Base-by-base conservation (phyloP, 1,140 invertebrate species). In the Neodiprion virginianus region DNA sequence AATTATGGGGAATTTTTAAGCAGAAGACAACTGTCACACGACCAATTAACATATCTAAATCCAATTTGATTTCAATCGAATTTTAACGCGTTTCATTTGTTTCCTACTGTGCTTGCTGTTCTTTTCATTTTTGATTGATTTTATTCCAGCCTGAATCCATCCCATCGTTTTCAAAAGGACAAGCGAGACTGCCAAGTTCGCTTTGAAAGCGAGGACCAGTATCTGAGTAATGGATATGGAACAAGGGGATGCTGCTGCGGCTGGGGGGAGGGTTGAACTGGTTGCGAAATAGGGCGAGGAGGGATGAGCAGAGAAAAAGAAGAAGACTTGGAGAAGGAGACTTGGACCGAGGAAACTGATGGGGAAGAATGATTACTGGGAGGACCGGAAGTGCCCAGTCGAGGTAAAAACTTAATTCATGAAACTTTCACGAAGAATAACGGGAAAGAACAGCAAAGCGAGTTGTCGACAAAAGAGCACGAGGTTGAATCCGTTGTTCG, bases 41-140 rank as follows among this genome's bases (percentile, higher is more conserved):
- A 40, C 5, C 5, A 40, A 40, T 40, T 40, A 40, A 40, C 28
- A 40, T 40, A 1, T 2, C 28, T 40, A 40, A 40, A 40, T 40
- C 28, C 28, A 40, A 40, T 40, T 40, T 40, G 28, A 3, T 40
- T 73, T 71, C 72, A 77, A 78, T 71, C 75, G 48, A 79, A 75
- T 76, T 73, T 66, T 75, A 75, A 3, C 12, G 61, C 4, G 4
- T 65, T 40, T 40, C 5, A 40, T 40, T 40, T 40, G 28, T 40
- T 40, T 40, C 5, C 28, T 40, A 40, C 28, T 40, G 1, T 40
- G 28, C 28, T 40, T 40, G 28, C 5, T 40, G 61, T 65, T 14
- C 12, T 7, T 17, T 17, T 65, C 1, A 14, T 17, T 3, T 17
- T 65, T 65, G 12, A 21, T 65, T 65, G 12, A 14, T 65, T 17